Evolutionary conservation across 2,797 vertebrate species (phyloP).

Genomic region (Chelonia mydas): DNA sequence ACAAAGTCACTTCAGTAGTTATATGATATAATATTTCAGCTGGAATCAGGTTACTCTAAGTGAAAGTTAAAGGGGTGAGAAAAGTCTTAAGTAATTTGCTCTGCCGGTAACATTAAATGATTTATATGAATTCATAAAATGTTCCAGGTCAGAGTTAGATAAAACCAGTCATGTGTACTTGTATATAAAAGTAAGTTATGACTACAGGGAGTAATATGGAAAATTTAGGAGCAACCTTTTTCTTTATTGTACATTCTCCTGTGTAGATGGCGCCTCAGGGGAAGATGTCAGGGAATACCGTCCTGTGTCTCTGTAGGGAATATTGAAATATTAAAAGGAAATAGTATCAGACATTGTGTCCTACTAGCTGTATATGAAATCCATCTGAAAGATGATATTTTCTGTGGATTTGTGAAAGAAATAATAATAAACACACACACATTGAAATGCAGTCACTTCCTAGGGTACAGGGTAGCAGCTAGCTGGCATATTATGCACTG

Average conservation of each 20-base stretch:
- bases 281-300: not conserved
- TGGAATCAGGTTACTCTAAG: not conserved
- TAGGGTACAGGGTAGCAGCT: not conserved
- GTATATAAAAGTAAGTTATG: not conserved
- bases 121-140: not conserved
- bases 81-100: not conserved
- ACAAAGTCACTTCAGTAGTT: constrained; percentile 17
- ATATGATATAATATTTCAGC: not conserved
- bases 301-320: not conserved
- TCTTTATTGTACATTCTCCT: not conserved
- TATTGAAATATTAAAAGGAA: not conserved
- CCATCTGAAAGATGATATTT: not conserved
- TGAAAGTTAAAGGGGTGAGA: not conserved
- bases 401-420: not conserved
- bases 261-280: not conserved
- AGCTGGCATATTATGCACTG: rapidly evolving
- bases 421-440: not conserved
- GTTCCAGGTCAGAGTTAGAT: not conserved
- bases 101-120: constrained; percentile 3
- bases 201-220: not conserved
- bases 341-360: rapidly evolving
- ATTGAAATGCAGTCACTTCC: rapidly evolving
- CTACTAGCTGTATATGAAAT: not conserved
- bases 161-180: not conserved
- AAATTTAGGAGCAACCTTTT: not conserved